Evolutionary conservation across 2,797 vertebrate genomes (phyloP).

Genomic region (Remorina albescens): DNA sequence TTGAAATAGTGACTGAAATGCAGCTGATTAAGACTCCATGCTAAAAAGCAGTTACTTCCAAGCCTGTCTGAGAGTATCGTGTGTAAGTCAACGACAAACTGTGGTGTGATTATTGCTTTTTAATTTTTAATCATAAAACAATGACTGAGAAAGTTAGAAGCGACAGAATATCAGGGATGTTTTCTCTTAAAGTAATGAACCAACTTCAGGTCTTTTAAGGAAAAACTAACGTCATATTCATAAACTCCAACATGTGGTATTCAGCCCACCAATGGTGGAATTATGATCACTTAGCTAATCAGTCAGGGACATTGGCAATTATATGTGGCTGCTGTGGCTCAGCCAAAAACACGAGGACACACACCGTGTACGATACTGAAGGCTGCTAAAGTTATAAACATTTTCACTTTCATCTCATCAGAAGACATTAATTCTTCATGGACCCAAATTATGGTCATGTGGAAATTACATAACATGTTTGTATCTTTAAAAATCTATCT

Average conservation of each 20-base stretch:
- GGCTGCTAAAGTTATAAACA: slow-evolving; percentile 29
- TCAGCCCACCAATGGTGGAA: too few relatives aligned
- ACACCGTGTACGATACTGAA: slow-evolving; percentile 8
- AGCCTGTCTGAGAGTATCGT: too few relatives aligned
- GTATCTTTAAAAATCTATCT: slow-evolving; percentile 32
- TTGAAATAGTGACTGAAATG: too few relatives aligned
- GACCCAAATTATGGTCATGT: slow-evolving; percentile 22
- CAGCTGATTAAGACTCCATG: too few relatives aligned
- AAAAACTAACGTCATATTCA: too few relatives aligned
- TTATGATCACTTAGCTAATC: too few relatives aligned
- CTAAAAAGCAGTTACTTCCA: too few relatives aligned
- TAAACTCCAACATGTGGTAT: too few relatives aligned
- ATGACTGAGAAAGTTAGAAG: not conserved
- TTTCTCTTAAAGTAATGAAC: not conserved
- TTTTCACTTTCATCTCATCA: slow-evolving; percentile 40
- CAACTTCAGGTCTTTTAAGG: not conserved
- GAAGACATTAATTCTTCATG: slow-evolving; percentile 39
- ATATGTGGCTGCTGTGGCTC: not conserved
- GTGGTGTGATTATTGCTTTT: too few relatives aligned
- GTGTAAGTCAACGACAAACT: too few relatives aligned
- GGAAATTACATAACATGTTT: slow-evolving; percentile 68
- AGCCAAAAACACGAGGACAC: slow-evolving; percentile 29
- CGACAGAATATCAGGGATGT: not conserved
- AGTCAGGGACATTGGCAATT: not conserved
- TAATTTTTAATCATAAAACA: too few relatives aligned